A percentile compares a stretch with the other conserved stretches of the same genome.
These are phyloP conservation scores for Vidua macroura DNA, from an alignment of 2,113 vertebrate genomes.

Conservation along the genomic window DNA sequence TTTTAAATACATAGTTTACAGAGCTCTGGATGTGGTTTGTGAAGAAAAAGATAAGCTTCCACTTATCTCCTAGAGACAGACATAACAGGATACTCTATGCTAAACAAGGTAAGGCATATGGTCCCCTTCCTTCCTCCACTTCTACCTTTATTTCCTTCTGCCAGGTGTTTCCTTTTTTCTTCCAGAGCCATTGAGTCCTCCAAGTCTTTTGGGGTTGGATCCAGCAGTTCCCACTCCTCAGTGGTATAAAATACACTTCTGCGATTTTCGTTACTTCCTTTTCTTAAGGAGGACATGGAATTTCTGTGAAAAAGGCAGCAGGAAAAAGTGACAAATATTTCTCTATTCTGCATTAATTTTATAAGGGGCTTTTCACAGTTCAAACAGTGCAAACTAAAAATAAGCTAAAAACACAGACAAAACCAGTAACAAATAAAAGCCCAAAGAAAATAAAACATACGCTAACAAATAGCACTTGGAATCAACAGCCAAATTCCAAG, in stretches of 20 bases:
- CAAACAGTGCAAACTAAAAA: background rate
- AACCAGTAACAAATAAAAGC: background rate
- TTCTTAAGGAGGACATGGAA: conserved; percentile 89
- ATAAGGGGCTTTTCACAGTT: background rate
- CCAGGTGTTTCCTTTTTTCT: conserved; percentile 68
- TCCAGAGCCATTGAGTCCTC: conserved; percentile 76
- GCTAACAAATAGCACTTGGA: background rate
- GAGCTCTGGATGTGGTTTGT: background rate
- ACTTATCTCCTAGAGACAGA: background rate
- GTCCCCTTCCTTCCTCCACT: background rate
- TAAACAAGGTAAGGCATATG: background rate
- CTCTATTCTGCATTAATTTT: background rate
- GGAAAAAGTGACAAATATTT: background rate
- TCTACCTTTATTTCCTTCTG: conserved; percentile 81
- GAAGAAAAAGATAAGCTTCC: background rate
- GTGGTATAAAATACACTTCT: conserved; percentile 89
- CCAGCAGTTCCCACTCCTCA: conserved; percentile 96
- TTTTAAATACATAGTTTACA: background rate
- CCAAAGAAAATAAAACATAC: background rate
- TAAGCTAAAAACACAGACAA: background rate
- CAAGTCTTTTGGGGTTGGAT: conserved; percentile 83
- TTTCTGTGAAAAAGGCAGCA: conserved; percentile 75
- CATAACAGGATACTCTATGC: background rate
- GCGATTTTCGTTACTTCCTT: conserved; percentile 79
- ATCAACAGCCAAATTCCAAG: background rate